A percentile compares a stretch with the other conserved stretches of the same genome.
Evolutionary conservation across 2,888 invertebrate genomes (phyloP).

Genomic region (Archaeoteleia sp.): DNA sequence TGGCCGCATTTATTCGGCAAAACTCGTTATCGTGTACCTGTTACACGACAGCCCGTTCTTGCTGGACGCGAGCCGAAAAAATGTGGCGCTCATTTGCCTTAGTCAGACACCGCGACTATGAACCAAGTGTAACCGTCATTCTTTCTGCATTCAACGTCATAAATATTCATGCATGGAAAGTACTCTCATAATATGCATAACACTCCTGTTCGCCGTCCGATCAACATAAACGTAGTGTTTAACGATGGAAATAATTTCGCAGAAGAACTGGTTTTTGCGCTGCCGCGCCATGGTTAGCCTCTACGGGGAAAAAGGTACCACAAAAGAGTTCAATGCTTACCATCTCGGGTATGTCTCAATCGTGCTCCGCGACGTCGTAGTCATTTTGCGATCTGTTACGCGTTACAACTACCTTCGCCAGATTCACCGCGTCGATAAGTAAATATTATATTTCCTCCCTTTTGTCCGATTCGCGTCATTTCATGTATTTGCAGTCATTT

Average conservation of each 20-base stretch:
- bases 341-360: constrained; percentile 56
- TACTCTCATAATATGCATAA: constrained; percentile 56
- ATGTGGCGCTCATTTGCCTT: constrained; percentile 46
- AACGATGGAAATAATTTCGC: constrained; percentile 65
- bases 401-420: constrained; percentile 50
- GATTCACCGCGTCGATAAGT: constrained; percentile 41
- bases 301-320: constrained; percentile 16
- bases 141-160: constrained; percentile 57
- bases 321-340: constrained; percentile 41
- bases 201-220: constrained; percentile 59
- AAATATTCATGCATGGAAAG: constrained; percentile 63
- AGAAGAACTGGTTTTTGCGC: constrained; percentile 59
- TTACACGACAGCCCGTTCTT: constrained; percentile 40
- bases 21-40: constrained; percentile 43
- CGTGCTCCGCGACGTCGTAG: constrained; percentile 45
- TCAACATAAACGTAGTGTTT: constrained; percentile 66
- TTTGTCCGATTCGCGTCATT: constrained; percentile 40
- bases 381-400: constrained; percentile 53
- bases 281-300: constrained; percentile 9
- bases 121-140: constrained; percentile 42
- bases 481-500: constrained; percentile 6
- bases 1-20: constrained; percentile 36
- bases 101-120: constrained; percentile 35
- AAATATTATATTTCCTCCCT: constrained; percentile 41
- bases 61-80: constrained; percentile 27